Evolutionary conservation across 2,888 invertebrate genomes (phyloP).

Genomic region (Amphipyra berbera): DNA sequence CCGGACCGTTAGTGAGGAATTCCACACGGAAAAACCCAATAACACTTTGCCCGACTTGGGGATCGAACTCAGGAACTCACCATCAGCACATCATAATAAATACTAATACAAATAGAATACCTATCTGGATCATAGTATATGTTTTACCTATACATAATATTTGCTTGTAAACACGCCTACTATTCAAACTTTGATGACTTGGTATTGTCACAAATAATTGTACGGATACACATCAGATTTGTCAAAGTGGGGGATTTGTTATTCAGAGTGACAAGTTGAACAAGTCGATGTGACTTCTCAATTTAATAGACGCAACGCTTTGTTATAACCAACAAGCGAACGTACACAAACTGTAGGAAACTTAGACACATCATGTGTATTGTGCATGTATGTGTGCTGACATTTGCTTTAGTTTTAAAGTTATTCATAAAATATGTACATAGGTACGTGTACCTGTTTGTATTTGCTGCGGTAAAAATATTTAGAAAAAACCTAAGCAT

Average conservation of each 20-base stretch:
- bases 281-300: slow-evolving; percentile 67
- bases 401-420: slow-evolving; percentile 21
- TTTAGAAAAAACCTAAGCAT: too few species aligned
- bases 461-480: neutral
- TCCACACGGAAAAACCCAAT: too few species aligned
- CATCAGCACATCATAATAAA: too few species aligned
- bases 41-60: too few species aligned
- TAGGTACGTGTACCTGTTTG: slow-evolving; percentile 13
- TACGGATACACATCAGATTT: slow-evolving; percentile 49
- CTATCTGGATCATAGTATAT: too few species aligned
- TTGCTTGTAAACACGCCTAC: slow-evolving; percentile 25
- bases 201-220: slow-evolving; percentile 47
- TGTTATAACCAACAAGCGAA: slow-evolving; percentile 55
- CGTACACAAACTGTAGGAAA: slow-evolving; percentile 50
- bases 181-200: slow-evolving; percentile 51
- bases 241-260: slow-evolving; percentile 59
- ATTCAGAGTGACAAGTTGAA: slow-evolving; percentile 66
- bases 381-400: slow-evolving; percentile 1
- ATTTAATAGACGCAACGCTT: slow-evolving; percentile 63
- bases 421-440: slow-evolving; percentile 32
- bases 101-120: too few species aligned
- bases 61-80: too few species aligned
- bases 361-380: slow-evolving; percentile 16
- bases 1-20: too few species aligned
- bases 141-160: slow-evolving; percentile 6